phyloP scores from a whole-genome alignment of 2,888 invertebrate species.

The Pammene fasciana region DNA sequence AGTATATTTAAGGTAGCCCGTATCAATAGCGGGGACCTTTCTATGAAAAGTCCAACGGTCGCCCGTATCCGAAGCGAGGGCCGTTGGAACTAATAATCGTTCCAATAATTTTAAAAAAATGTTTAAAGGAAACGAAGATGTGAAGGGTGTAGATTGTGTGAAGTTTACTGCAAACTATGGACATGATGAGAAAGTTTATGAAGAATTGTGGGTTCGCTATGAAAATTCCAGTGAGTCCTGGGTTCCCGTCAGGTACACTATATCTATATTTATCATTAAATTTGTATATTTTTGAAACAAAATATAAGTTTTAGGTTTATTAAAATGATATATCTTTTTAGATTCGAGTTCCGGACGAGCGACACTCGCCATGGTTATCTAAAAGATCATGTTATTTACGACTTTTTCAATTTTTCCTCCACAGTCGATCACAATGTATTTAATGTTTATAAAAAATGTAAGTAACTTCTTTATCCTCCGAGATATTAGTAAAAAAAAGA shows the following conservation, averaged over 20 bases:
- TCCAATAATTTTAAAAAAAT: neutral
- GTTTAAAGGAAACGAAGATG: constrained; percentile 54
- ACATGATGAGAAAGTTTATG: constrained; percentile 22
- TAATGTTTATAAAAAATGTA: constrained; percentile 29
- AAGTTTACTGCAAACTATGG: constrained; percentile 50
- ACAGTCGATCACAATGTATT: constrained; percentile 52
- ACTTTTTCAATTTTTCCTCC: constrained; percentile 55
- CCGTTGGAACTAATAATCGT: too few relatives aligned
- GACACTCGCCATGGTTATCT: constrained; percentile 57
- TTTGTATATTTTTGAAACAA: too few relatives aligned
- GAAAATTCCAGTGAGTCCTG: constrained; percentile 48
- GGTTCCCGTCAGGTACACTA: constrained; percentile 61
- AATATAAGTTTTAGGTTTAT: too few relatives aligned
- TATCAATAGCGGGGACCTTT: too few relatives aligned
- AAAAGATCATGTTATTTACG: constrained; percentile 57
- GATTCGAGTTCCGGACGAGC: constrained; percentile 58
- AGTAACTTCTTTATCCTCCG: constrained; percentile 1
- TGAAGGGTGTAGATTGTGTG: constrained; percentile 51
- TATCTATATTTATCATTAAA: too few relatives aligned
- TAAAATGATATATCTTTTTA: constrained; percentile 45
- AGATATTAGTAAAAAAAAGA: too few relatives aligned
- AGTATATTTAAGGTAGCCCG: too few relatives aligned
- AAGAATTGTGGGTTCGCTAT: constrained; percentile 57
- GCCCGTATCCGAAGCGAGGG: too few relatives aligned
- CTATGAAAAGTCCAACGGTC: too few relatives aligned